phyloP scores from a whole-genome alignment of 2,797 vertebrate species.

The Odontamblyopus lacepedii region DNA sequence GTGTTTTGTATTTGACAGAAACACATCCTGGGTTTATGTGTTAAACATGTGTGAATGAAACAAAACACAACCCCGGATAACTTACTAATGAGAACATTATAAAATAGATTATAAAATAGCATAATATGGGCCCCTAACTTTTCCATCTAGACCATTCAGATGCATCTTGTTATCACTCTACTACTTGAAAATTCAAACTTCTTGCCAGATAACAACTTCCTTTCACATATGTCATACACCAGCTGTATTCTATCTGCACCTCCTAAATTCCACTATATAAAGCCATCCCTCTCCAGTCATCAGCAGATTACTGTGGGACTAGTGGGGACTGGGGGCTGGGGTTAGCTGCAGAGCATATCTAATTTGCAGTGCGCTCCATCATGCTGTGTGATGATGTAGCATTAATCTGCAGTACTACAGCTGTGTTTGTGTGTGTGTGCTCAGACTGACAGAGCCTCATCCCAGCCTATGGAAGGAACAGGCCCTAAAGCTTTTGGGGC shows the following conservation, averaged over 20 bases:
- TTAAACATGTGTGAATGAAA: too few relatives aligned
- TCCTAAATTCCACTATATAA: conserved; percentile 9
- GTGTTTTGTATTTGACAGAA: too few relatives aligned
- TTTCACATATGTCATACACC: neutral
- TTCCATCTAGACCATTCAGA: too few relatives aligned
- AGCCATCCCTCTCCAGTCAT: neutral
- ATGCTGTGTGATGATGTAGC: conserved; percentile 4
- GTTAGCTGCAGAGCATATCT: neutral
- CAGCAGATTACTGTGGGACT: conserved; percentile 14
- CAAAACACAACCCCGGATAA: too few relatives aligned
- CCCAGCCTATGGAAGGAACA: conserved; percentile 40
- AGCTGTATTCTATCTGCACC: neutral
- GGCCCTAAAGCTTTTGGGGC: conserved; percentile 32
- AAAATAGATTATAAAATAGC: too few relatives aligned
- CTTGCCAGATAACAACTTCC: neutral
- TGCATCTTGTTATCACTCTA: neutral
- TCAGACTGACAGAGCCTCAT: conserved; percentile 30
- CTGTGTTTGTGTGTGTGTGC: conserved; percentile 17
- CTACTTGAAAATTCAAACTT: neutral
- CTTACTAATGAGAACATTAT: too few relatives aligned
- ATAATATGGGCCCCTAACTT: too few relatives aligned
- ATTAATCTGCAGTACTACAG: conserved; percentile 10
- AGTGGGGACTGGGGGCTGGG: neutral
- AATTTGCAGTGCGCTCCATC: conserved; percentile 4
- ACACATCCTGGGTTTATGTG: too few relatives aligned